Conservation (phyloP, 2,113 vertebrate genomes). For the Aviceda subcristata region DNA sequence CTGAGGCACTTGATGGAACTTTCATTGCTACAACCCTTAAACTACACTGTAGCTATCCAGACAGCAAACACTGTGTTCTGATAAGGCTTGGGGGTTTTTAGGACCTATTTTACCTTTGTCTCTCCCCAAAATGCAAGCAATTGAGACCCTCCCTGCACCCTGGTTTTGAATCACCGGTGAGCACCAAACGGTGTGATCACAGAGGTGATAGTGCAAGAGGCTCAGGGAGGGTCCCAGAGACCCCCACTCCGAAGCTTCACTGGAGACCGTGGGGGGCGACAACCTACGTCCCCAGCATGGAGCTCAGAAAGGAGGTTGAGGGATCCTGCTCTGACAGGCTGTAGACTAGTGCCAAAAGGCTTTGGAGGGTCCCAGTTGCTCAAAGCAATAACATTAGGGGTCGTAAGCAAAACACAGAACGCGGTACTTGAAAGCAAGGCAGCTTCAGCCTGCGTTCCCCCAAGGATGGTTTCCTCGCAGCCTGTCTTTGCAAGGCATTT, state of each 20-base stretch:
- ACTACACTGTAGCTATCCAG: background rate
- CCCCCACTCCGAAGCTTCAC: accelerated
- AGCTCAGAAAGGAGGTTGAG: background rate
- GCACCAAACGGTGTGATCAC: accelerated
- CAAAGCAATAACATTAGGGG: background rate
- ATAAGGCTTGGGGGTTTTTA: background rate
- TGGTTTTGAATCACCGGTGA: background rate
- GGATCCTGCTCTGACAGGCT: background rate
- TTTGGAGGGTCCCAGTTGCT: background rate
- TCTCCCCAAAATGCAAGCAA: background rate
- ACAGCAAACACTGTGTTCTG: background rate
- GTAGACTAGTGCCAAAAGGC: background rate
- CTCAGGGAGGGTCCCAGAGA: background rate
- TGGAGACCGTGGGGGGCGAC: background rate
- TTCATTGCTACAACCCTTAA: background rate
- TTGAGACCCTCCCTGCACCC: background rate
- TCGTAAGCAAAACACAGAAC: background rate
- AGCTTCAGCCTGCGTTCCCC: background rate
- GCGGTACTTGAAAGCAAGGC: background rate
- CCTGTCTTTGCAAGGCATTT: background rate
- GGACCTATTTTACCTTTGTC: background rate
- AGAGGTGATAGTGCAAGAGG: background rate
- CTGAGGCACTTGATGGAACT: background rate
- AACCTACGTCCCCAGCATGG: accelerated
- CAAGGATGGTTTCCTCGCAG: background rate